These are phyloP conservation scores for Erebia aethiops DNA, from an alignment of 2,888 invertebrate genomes.

Conservation along the genomic window DNA sequence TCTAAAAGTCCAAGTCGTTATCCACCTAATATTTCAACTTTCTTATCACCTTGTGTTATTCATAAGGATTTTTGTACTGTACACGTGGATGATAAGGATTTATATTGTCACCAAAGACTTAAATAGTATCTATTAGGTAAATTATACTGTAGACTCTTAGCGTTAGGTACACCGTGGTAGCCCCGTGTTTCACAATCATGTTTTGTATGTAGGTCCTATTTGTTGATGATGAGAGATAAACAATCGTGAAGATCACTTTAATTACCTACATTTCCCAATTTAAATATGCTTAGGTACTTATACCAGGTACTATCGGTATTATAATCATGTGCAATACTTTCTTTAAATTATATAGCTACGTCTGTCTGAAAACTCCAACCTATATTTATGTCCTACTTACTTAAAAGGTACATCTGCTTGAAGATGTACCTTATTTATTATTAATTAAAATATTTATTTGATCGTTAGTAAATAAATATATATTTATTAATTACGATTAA, in stretches of 20 bases:
- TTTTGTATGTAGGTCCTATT: not conserved
- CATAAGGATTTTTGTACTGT: constrained; percentile 19
- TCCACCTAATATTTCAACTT: constrained; percentile 23
- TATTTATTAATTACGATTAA: no score
- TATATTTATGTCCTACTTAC: no score
- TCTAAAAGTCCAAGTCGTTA: not conserved
- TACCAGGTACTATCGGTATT: no score
- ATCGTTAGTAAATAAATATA: no score
- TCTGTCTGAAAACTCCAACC: no score
- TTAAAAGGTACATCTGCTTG: no score
- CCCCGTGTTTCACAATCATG: not conserved
- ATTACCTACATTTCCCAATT: not conserved
- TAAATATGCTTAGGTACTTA: not conserved
- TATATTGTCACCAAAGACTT: constrained; percentile 24
- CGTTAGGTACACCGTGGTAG: no score
- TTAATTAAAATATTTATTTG: no score
- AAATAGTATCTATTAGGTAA: constrained; percentile 15
- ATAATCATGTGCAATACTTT: no score
- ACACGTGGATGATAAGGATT: constrained; percentile 28
- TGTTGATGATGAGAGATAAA: not conserved
- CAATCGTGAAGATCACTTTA: not conserved
- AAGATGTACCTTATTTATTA: no score
- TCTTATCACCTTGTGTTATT: constrained; percentile 31
- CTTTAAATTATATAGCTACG: no score
- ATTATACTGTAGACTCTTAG: no score